Evolutionary conservation across 2,113 vertebrate genomes (phyloP), one percentile per base, ranked within the genome.

Genomic region (Paedocypris sp.): DNA sequence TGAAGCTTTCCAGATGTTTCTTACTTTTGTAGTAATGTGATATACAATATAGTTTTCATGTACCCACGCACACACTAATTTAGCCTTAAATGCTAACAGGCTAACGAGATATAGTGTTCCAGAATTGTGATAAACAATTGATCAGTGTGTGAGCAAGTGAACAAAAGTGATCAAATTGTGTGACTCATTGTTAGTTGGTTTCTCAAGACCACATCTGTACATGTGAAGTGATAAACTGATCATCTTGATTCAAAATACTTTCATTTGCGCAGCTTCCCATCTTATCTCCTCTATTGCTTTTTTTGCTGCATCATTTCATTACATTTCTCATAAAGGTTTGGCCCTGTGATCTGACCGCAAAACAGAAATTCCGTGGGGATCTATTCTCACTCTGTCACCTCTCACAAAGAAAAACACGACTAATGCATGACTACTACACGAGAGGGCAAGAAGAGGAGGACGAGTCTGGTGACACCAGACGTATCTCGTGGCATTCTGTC

Each of bases 401-500:
- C 23, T 20, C 39, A 39, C 60, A 51, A 58, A 33, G 15, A 46
- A 50, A 57, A 68, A 59, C 49, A 45, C 38, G 33, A 22, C 66
- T 59, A 63, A 59, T 63, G 49, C 54, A 49, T 49, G 43, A 43
- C 43, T 54, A 35, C 20, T 29, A 38, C 42, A 33, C 58, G 39
- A 62, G 38, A 63, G 31, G 32, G 28, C 49, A 57, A 64, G 26
- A 33, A 28, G 18, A 48, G 23, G 45, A 65, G 43, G 62, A 71
- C 2, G 13, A 61, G 62, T 16, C 19, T 26, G 53, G 68, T 70
- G 68, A 65, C 67, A 69, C 64, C 57, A 70, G 68, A 57, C 6
- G 12, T 46, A 64, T 66, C 68, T 48, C 62, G 35, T 28, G 43
- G 62, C 45, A 65, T 32, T 70, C 68, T 70, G 71, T 72, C 61